These are phyloP conservation scores for Pseudorectes ferrugineus DNA, from an alignment of 2,113 vertebrate species.

Conservation along the genomic window DNA sequence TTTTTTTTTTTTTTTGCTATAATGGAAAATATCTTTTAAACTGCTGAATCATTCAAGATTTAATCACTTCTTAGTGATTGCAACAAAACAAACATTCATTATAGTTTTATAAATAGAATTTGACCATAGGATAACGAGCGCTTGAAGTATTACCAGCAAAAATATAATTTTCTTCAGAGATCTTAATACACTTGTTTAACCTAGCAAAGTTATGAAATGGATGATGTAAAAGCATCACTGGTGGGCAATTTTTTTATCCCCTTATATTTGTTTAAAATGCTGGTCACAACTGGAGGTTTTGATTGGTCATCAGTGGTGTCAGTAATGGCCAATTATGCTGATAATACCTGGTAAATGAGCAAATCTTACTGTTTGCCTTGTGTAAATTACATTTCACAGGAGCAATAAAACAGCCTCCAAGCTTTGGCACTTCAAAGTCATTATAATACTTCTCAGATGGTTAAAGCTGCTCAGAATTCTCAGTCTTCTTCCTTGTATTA, in stretches of 20 bases:
- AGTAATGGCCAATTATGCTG: background rate
- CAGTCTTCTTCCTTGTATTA: slow-evolving; percentile 25
- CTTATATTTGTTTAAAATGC: background rate
- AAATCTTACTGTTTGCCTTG: slow-evolving; percentile 19
- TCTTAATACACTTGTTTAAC: background rate
- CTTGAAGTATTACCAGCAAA: background rate
- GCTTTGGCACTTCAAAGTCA: background rate
- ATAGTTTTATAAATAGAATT: background rate
- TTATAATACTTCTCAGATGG: background rate
- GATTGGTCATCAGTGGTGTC: background rate
- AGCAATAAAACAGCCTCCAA: background rate
- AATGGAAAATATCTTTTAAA: background rate
- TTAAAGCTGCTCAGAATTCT: slow-evolving; percentile 32
- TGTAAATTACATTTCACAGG: slow-evolving; percentile 5
- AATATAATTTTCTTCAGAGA: background rate
- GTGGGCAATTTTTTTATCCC: background rate
- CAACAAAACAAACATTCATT: background rate
- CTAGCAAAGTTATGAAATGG: background rate
- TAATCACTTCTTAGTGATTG: background rate
- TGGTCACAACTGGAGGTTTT: background rate
- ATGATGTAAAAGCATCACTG: background rate
- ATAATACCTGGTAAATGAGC: background rate
- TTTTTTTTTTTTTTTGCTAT: background rate
- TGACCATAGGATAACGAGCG: background rate
- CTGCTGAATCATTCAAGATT: background rate